A percentile compares a stretch with the other conserved stretches of the same genome.
phyloP scores from a whole-genome alignment of 2,797 vertebrate species.

The Rachycentron canadum region DNA sequence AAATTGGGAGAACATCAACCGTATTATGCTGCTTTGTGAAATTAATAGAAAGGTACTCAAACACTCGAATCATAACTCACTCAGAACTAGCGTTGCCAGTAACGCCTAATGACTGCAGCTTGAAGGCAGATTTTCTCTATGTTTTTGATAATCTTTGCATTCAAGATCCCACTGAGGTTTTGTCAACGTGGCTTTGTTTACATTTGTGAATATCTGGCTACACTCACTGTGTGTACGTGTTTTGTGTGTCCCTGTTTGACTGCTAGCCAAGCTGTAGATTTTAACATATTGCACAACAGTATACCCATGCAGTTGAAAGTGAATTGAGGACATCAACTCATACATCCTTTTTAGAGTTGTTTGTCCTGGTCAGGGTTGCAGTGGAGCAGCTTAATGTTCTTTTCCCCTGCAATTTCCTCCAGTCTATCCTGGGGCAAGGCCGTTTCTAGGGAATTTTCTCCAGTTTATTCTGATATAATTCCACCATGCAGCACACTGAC shows the following conservation, averaged over 20 bases:
- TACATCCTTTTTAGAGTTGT: background rate
- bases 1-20: constrained; percentile 13
- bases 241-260: constrained; percentile 3
- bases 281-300: background rate
- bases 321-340: constrained; percentile 7
- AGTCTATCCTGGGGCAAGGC: background rate
- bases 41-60: background rate
- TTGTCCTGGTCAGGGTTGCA: constrained; percentile 23
- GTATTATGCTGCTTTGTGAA: constrained; percentile 16
- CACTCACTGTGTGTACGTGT: background rate
- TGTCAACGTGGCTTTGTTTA: constrained; percentile 1
- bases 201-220: background rate
- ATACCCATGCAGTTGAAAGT: background rate
- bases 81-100: constrained; percentile 1
- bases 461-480: constrained; percentile 25
- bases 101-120: constrained; percentile 8
- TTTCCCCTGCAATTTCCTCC: constrained; percentile 16
- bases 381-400: constrained; percentile 8
- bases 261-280: background rate
- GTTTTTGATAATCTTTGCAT: constrained; percentile 22
- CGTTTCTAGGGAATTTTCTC: background rate
- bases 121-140: background rate
- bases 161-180: background rate
- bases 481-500: constrained; percentile 5
- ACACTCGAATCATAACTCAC: constrained; percentile 11